Evolutionary conservation across 2,888 invertebrate species (phyloP), one percentile per base, ranked within the genome.

Genomic region (Charanyca ferruginea): DNA sequence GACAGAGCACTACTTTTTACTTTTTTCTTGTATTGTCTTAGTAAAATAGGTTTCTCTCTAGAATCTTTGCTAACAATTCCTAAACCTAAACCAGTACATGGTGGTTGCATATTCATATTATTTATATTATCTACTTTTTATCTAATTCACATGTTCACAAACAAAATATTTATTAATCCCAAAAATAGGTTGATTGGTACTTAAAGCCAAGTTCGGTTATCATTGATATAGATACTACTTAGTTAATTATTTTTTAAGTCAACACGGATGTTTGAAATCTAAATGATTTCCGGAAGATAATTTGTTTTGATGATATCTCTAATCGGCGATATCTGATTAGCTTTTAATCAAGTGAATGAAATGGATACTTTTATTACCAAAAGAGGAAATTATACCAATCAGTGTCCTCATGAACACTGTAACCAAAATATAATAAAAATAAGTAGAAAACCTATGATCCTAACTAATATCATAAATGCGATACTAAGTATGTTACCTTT

Each of bases 391-490:
- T 38, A 41, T 18, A 32, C 6, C 0, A 42, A 77, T 64, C 47
- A 52, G 9, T 28, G 3, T 28, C 8, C 18, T 79, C 67, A 82
- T 59, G 49, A 65, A 45, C 51, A 49, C 57, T 58, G 3, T 11
- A 11, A 11, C 7, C 32, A 3, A 48, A 65, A 74, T 66, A 22
- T 0, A 55, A 44, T 38, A 20, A 11, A 51, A 42, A 49, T 25
- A 52, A 18, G 7, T 44, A 6, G 3, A 38, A 49, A 32, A 52
- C n/a, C n/a, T n/a, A n/a, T n/a, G n/a, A n/a, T n/a, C n/a, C n/a
- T n/a, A n/a, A n/a, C n/a, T n/a, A n/a, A n/a, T n/a, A n/a, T n/a
- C n/a, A n/a, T n/a, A n/a, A n/a, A n/a, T n/a, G n/a, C n/a, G n/a
- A n/a, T n/a, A n/a, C n/a, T n/a, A n/a, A n/a, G n/a, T n/a, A n/a